These are phyloP conservation scores for Himalopsyche japonica DNA, from an alignment of 2,888 invertebrate genomes.

Conservation along the genomic window DNA sequence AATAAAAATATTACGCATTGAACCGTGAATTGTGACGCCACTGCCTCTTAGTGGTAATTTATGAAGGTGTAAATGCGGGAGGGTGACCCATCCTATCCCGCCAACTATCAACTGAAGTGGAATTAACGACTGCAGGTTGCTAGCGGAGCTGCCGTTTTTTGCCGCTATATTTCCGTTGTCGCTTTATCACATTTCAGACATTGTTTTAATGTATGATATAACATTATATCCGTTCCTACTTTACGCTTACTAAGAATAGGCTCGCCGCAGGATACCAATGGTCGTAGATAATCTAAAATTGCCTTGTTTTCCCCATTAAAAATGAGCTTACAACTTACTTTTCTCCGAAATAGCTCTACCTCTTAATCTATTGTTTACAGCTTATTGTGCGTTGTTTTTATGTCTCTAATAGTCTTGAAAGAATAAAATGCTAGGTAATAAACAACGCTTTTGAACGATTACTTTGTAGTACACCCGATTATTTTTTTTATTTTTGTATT, in stretches of 20 bases:
- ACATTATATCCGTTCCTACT: not conserved
- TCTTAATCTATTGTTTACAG: not conserved
- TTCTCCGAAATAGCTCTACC: not conserved
- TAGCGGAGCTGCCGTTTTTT: not conserved
- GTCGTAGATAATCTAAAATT: not conserved
- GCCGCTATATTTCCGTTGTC: not conserved
- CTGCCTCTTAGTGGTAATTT: not conserved
- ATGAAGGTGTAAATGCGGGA: not conserved
- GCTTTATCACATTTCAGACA: not conserved
- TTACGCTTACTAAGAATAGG: not conserved
- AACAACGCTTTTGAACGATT: too few species aligned
- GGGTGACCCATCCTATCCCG: not conserved
- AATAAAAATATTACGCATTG: too few species aligned
- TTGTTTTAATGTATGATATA: not conserved
- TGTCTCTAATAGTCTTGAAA: too few species aligned
- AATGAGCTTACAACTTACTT: not conserved
- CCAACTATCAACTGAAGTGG: not conserved
- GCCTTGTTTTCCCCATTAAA: not conserved
- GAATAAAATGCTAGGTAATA: too few species aligned
- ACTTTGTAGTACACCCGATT: too few species aligned
- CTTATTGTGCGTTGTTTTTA: too few species aligned
- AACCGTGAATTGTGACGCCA: not conserved
- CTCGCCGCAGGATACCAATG: not conserved
- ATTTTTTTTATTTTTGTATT: too few species aligned
- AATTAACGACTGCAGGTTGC: not conserved